Evolutionary conservation across 2,113 vertebrate genomes (phyloP), one percentile per base, ranked within the genome.

Genomic region (Corythoichthys intestinalis): DNA sequence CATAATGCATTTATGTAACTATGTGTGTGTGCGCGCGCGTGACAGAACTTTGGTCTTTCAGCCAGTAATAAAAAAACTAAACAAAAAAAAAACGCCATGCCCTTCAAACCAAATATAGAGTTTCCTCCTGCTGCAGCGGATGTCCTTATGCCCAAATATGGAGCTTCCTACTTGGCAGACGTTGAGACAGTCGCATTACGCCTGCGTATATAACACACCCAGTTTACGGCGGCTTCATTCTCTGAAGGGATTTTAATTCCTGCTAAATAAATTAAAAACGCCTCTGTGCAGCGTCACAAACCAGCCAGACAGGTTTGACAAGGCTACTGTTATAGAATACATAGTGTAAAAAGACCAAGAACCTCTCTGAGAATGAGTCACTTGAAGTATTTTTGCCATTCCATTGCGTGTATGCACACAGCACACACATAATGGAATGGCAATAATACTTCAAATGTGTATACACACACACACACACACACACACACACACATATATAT

Each of bases 81-180:
- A 1, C 28, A 54, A 68, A 60, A 53, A 14, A 53, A 9, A 28
- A 10, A 56, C 10, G 14, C 2, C 34, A 6, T 37, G 4, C 4
- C 34, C 68, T 67, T 4, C 48, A 72, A 57, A 41, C 86, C 84
- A 88, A 76, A 86, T 72, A 86, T 75, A 85, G 86, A 14, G 2
- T 52, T 89, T 90, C 89, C 86, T 85, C 70, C 6, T 14, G 9
- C 52, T 67, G 52, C 70, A 58, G 68, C 74, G 67, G 77, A 86
- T 61, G 39, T 90, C 86, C 86, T 82, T 67, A 13, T 0, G 37
- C 1, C 86, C 78, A 82, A 77, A 78, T 83, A 83, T 67, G 85
- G 87, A 62, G 20, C 39, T 89, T 86, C 85, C 83, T 78, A 15
- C 11, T 6, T 20, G 5, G 1, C 20, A 9, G 38, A 20, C 2